Base-by-base conservation (phyloP, 2,113 vertebrate genomes). In the Sinocyclocheilus anshuiensis region DNA sequence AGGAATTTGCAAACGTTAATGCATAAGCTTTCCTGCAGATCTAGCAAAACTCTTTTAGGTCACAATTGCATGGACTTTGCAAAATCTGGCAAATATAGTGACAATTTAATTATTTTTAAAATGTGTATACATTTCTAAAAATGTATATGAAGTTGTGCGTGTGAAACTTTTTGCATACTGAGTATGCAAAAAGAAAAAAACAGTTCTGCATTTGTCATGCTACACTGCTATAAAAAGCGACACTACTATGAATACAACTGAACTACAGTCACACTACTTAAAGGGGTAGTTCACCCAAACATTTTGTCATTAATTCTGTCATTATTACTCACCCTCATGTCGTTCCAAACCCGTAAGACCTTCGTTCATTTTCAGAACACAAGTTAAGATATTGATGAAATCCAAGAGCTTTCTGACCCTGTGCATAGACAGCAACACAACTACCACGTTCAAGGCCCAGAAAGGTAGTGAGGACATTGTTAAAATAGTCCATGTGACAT, bases 1-100 rank as follows among this genome's bases (percentile, higher is more conserved):
- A 74, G 39, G 71, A 74, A 39, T 74, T 74, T 74, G 71, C 69
- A 72, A 10, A 72, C 4, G 18, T 74, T 42, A 12, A 74, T 45
- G 26, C 36, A 74, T 13, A 13, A 45, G 29, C 29, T 33, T 69
- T 29, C 13, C 26, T 33, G 63, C 2, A 8, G 15, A 18, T 69
- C 29, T 69, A 4, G 26, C 65, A 69, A 69, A 8, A 33, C 26
- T 67, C 22, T 63, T 29, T 33, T 33, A 67, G 1, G 20, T 12
- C 4, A 72, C 36, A 72, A 42, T 72, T 4, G 36, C 16, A 22
- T 72, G 69, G 18, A 72, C 33, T 4, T 42, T 20, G 69, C 4
- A 39, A 36, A 72, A 18, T 22, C 9, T 39, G 18, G 16, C 9
- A 72, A 39, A 42, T 42, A 18, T 18, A 72, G 18, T 20, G 36